A percentile compares a stretch with the other conserved stretches of the same genome.
These are phyloP conservation scores for Oceanodroma leucorhoa DNA, from an alignment of 2,797 vertebrate species.

Conservation along the genomic window DNA sequence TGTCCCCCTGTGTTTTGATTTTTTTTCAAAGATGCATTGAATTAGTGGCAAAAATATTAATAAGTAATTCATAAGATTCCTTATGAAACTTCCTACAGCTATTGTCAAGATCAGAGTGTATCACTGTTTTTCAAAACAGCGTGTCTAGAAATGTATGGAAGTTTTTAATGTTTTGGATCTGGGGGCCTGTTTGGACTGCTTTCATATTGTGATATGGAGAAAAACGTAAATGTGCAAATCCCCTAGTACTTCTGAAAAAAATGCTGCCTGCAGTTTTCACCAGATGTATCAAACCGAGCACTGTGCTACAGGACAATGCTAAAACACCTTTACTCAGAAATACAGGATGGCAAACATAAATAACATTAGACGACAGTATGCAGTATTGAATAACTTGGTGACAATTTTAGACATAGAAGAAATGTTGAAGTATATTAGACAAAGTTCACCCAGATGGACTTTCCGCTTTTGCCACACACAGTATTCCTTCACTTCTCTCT, in stretches of 20 bases:
- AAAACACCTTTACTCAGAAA: not conserved
- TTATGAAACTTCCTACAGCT: not conserved
- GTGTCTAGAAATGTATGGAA: not conserved
- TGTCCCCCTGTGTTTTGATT: not conserved
- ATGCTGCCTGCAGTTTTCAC: not conserved
- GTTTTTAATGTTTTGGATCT: not conserved
- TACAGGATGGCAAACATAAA: not conserved
- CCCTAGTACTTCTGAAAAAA: not conserved
- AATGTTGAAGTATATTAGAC: not conserved
- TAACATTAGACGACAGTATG: not conserved
- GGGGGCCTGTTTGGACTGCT: rapidly evolving
- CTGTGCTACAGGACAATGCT: not conserved
- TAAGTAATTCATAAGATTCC: not conserved
- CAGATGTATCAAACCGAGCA: not conserved
- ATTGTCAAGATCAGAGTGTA: not conserved
- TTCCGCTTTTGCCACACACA: not conserved
- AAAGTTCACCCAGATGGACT: not conserved
- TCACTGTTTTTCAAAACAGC: not conserved
- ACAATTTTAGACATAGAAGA: not conserved
- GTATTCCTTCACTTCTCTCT: not conserved
- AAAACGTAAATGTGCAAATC: not conserved
- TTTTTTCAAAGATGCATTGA: not conserved
- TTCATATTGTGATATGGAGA: not conserved
- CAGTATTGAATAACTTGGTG: not conserved
- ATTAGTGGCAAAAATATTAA: not conserved